Percentiles rank a stretch among this genome's conserved stretches.
Evolutionary conservation across 2,888 invertebrate species (phyloP).

Genomic region (Xylota segnis): DNA sequence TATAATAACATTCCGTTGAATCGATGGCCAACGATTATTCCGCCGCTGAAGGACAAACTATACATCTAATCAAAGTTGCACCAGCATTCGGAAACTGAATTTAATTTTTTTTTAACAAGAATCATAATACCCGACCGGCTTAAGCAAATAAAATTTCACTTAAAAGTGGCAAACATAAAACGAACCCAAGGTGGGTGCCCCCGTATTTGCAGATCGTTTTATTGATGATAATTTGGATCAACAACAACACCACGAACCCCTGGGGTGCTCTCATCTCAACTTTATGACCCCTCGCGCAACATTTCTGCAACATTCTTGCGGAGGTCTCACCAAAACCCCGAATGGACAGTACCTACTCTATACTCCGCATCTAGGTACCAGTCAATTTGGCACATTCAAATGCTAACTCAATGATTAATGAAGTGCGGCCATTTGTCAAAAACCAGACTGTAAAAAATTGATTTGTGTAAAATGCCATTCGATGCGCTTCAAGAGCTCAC

Average conservation of each 20-base stretch:
- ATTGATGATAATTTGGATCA: constrained; percentile 70
- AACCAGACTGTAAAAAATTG: constrained; percentile 64
- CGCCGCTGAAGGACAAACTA: constrained; percentile 54
- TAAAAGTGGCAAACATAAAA: constrained; percentile 46
- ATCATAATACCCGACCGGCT: constrained; percentile 22
- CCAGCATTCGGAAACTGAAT: constrained; percentile 22
- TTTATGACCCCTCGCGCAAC: constrained; percentile 67
- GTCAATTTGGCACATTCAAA: constrained; percentile 62
- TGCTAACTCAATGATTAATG: constrained; percentile 65
- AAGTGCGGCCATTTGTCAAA: constrained; percentile 67
- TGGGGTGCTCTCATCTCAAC: constrained; percentile 49
- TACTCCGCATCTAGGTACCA: constrained; percentile 40
- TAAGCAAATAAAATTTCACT: constrained; percentile 59
- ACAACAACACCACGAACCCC: constrained; percentile 56
- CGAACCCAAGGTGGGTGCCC: constrained; percentile 27
- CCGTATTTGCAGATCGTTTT: constrained; percentile 69
- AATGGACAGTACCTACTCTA: background rate
- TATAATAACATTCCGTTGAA: constrained; percentile 65
- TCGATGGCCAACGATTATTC: constrained; percentile 62
- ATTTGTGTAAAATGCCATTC: constrained; percentile 67
- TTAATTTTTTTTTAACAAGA: constrained; percentile 51
- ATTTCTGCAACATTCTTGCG: constrained; percentile 56
- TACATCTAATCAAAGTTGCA: constrained; percentile 37
- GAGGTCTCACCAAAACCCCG: constrained; percentile 5
- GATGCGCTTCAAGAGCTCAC: constrained; percentile 61